Conservation (phyloP, 2,113 vertebrate genomes). For the Daubentonia madagascariensis region DNA sequence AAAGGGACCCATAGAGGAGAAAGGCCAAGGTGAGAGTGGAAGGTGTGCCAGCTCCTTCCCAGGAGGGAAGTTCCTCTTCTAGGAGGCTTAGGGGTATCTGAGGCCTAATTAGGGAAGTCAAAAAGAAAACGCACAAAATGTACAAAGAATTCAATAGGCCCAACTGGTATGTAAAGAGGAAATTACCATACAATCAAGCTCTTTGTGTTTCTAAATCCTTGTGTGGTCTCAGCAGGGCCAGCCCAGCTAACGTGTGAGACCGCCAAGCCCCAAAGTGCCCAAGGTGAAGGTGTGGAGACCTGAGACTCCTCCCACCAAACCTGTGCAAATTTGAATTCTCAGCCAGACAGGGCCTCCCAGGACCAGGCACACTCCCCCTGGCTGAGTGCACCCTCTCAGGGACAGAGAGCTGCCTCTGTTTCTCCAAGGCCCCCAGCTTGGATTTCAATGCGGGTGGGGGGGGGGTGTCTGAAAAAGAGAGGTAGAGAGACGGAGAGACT, state of each 20-base stretch:
- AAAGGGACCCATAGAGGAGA: background rate
- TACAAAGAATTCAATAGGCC: background rate
- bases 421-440: background rate
- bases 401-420: background rate
- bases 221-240: background rate
- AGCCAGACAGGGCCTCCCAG: background rate
- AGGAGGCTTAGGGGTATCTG: background rate
- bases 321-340: no score
- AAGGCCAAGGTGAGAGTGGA: background rate
- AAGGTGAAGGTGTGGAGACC: background rate
- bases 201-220: background rate
- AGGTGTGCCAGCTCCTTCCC: background rate
- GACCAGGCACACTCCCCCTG: background rate
- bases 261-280: background rate
- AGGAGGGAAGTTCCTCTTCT: background rate
- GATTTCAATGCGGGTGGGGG: background rate
- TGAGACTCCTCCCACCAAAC: background rate
- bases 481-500: background rate
- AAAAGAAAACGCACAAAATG: background rate
- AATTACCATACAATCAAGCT: background rate
- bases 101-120: background rate
- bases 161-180: background rate
- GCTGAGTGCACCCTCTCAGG: background rate
- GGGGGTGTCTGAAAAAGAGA: background rate
- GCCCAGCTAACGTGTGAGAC: background rate